Evolutionary conservation across 2,888 invertebrate genomes (phyloP), one percentile per base, ranked within the genome.

Genomic region (Oxytorus armatus): DNA sequence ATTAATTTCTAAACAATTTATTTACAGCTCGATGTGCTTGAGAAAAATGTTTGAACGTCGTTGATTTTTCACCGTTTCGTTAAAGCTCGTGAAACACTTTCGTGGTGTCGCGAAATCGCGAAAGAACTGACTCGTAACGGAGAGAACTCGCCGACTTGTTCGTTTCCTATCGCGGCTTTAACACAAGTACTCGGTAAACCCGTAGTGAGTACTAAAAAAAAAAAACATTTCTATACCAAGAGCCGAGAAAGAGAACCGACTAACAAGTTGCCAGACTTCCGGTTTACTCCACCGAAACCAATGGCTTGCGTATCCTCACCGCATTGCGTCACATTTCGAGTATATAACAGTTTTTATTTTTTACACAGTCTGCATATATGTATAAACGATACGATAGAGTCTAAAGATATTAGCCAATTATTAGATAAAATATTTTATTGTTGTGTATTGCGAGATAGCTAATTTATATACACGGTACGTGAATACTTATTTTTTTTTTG

Each of bases 231-330:
- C 18, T 49, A n/a, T n/a, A 65, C 44, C 36, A 59, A 47, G 70
- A 39, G 29, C n/a, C 42, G 42, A 79, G 70, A 79, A 68, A 72
- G 72, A 76, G 72, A 72, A 42, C 42, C 18, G 47, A 77, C 79
- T 47, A 78, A 80, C 84, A 76, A 81, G 82, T 84, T 81, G 70
- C 73, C 70, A 78, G 73, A 81, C 84, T 84, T 84, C 84, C 84
- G 82, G 81, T 79, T 79, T 66, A 76, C 79, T n/a, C n/a, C 79
- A 76, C 42, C 79, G 76, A 79, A 79, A 79, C 25, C 75, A 65
- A 61, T 55, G 61, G 25, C 51, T 25, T 36, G 66, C 16, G 44
- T 69, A 51, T 77, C 33, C 61, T 59, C 72, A 36, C 16, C 21
- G 36, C 1, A 79, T 76, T 79, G 76, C 79, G 76, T 79, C 75